A percentile compares a stretch with the other conserved stretches of the same genome.
These are phyloP conservation scores for Chrysodeixis includens DNA, from an alignment of 2,888 invertebrate genomes.

Conservation along the genomic window DNA sequence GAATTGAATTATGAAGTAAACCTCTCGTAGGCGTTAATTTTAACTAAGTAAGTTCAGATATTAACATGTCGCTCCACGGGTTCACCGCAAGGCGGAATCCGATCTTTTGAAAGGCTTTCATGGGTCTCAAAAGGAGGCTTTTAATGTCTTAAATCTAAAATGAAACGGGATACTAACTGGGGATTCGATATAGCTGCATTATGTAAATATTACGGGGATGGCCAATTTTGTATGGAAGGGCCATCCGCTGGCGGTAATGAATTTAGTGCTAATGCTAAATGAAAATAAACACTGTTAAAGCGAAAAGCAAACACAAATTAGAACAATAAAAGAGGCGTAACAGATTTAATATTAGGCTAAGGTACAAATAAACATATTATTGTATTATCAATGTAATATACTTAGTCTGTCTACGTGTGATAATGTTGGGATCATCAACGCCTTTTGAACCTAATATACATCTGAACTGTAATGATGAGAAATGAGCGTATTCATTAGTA, in stretches of 20 bases:
- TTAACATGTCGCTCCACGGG: conserved; percentile 5
- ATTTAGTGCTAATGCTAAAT: neutral
- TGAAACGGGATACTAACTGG: conserved; percentile 3
- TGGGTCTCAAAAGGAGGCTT: conserved; percentile 2
- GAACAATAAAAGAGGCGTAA: too few species aligned
- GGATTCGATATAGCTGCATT: neutral
- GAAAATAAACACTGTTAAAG: neutral
- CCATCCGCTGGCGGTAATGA: neutral
- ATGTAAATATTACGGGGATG: neutral
- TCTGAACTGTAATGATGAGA: too few species aligned
- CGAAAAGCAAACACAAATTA: too few species aligned
- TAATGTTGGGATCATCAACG: too few species aligned
- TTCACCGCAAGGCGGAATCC: conserved; percentile 4
- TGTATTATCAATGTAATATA: too few species aligned
- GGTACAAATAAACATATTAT: too few species aligned
- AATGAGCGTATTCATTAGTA: too few species aligned
- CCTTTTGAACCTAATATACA: too few species aligned
- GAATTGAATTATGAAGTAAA: neutral
- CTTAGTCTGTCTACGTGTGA: too few species aligned
- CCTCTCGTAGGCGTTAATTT: neutral
- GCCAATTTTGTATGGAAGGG: neutral
- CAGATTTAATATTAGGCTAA: too few species aligned
- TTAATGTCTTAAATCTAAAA: conserved; percentile 8
- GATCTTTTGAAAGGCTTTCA: conserved; percentile 8
- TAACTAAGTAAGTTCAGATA: conserved; percentile 6